A percentile compares a stretch with the other conserved stretches of the same genome.
phyloP scores from a whole-genome alignment of 2,888 invertebrate genomes.

The Schizaphis graminum region DNA sequence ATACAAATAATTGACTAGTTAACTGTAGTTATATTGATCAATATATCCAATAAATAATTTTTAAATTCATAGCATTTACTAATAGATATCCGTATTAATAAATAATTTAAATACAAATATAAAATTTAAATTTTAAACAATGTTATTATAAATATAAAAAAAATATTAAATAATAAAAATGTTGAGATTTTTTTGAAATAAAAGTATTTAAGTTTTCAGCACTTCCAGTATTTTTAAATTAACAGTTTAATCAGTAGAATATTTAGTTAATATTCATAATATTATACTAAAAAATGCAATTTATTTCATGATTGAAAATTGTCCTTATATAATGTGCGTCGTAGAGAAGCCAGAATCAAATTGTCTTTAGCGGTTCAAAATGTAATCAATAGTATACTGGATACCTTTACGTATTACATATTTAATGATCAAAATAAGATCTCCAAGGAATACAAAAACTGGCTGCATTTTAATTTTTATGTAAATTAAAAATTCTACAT shows the following conservation, averaged over 20 bases:
- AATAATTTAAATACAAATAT: neutral
- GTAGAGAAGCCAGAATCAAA: neutral
- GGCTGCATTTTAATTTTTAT: neutral
- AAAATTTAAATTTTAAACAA: neutral
- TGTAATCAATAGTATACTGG: neutral
- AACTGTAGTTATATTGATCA: neutral
- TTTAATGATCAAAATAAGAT: neutral
- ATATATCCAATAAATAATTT: neutral
- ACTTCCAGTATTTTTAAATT: neutral
- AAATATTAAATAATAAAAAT: too few species aligned
- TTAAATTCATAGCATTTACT: neutral
- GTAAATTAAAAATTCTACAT: constrained; percentile 5
- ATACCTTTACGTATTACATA: neutral
- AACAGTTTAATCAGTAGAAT: neutral
- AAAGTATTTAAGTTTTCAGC: neutral
- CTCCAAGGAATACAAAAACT: constrained; percentile 10
- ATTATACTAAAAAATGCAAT: neutral
- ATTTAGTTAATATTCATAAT: neutral
- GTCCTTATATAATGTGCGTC: neutral
- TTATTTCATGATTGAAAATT: neutral
- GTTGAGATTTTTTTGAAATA: neutral
- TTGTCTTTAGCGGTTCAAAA: constrained; percentile 9
- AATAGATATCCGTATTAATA: neutral
- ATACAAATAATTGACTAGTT: neutral
- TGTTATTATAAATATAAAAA: too few species aligned